Evolutionary conservation across 2,888 invertebrate species (phyloP), one percentile per base, ranked within the genome.

Genomic region (Drosophila kanekoi): DNA sequence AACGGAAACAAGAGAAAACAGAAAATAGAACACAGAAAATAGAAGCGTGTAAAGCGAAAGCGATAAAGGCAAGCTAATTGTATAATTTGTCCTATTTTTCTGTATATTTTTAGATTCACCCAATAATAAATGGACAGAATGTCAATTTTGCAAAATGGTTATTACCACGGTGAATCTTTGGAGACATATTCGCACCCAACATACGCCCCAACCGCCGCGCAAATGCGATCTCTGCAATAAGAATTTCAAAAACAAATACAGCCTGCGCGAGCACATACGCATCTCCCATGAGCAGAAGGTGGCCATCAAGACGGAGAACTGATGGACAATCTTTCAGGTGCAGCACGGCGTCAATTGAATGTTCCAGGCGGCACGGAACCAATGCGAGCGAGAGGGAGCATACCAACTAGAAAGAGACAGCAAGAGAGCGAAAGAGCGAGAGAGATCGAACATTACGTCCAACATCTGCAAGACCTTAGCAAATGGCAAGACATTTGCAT

Each of bases 101-200:
- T 90, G 77, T 92, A 89, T 92, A 92, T 91, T 92, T 92, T 91
- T 92, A 92, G 92, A 92, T 91, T 91, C 92, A 86, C 89, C 91
- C 90, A 92, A 91, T 91, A 92, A 91, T 91, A 92, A 93, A 81
- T 93, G 92, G 92, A 92, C 92, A 84, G 93, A 93, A 91, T 93
- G 92, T 91, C 92, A 93, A 81, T 92, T 92, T 91, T 93, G 92
- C 92, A 93, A 93, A 92, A 91, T 93, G 91, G 92, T 92, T 80
- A 92, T 93, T 86, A 93, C 92, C 76, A 92, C 92, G 69, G 93
- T 92, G 75, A 93, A 93, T 91, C 92, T 93, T 90, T 93, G 92
- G 92, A 91, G 92, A 91, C 92, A 93, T 91, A 92, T 93, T 91
- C 92, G 93, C 82, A 93, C 92, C 67, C 92, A 93, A 83, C 92